Conservation (phyloP, 2,888 invertebrate genomes). For the Drosophila eohydei region DNA sequence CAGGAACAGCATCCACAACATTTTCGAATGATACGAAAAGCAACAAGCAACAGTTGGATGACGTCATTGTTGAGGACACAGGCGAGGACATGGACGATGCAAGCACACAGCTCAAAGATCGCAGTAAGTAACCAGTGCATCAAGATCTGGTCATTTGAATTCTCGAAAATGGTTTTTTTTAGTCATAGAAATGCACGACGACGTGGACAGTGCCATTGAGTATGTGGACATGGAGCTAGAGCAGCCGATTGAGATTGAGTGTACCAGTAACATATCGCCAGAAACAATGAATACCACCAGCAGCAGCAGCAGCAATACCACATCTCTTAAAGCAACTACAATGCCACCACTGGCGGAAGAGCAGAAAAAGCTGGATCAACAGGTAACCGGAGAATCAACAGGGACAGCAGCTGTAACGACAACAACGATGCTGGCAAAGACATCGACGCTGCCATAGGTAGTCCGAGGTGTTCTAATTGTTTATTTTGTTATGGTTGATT, state of each 20-base stretch:
- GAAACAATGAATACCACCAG: conserved; percentile 25
- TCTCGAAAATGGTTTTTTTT: neutral
- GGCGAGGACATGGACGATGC: conserved; percentile 23
- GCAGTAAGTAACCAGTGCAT: conserved; percentile 45
- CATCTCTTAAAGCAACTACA: conserved; percentile 47
- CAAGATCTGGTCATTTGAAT: neutral
- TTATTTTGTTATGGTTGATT: conserved; percentile 22
- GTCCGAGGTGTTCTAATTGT: conserved; percentile 7
- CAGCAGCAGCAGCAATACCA: conserved; percentile 25
- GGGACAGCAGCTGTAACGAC: conserved; percentile 7
- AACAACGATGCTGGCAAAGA: conserved; percentile 20
- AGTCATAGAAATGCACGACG: conserved; percentile 69
- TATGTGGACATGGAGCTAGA: conserved; percentile 73
- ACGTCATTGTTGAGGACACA: conserved; percentile 68
- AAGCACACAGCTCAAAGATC: conserved; percentile 49
- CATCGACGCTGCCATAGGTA: conserved; percentile 44
- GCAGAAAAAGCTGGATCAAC: conserved; percentile 32
- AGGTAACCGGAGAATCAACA: conserved; percentile 2
- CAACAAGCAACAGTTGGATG: conserved; percentile 65
- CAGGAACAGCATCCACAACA: conserved; percentile 26
- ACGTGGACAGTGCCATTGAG: conserved; percentile 64
- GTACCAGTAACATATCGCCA: conserved; percentile 60
- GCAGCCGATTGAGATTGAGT: conserved; percentile 68
- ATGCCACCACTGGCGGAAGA: conserved; percentile 29
- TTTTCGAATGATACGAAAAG: conserved; percentile 47